Evolutionary conservation across 1,140 invertebrate species (phyloP).

Genomic region (Bemisia tabaci): DNA sequence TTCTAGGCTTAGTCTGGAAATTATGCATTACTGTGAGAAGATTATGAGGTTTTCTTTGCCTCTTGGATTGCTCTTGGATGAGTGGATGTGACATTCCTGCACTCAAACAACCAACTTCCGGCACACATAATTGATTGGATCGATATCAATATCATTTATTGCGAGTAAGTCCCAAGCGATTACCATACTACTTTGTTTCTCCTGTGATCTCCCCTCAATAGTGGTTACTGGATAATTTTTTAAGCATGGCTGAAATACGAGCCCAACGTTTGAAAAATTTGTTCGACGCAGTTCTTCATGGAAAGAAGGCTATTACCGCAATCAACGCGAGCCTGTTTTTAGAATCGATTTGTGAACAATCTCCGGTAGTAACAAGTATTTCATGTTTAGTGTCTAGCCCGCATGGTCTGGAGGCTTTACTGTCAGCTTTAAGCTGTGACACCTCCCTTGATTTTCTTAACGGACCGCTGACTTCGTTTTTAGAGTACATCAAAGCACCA

Average conservation of each 20-base stretch:
- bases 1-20: too few relatives aligned
- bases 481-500: neutral
- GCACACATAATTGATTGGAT: too few relatives aligned
- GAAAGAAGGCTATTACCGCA: neutral
- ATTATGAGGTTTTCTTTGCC: too few relatives aligned
- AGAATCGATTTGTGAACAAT: neutral
- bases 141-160: too few relatives aligned
- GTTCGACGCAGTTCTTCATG: neutral
- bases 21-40: too few relatives aligned
- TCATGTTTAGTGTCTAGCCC: neutral
- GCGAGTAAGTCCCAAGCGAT: too few relatives aligned
- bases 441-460: neutral
- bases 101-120: too few relatives aligned
- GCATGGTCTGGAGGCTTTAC: neutral
- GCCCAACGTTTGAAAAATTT: neutral
- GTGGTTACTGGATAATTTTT: too few relatives aligned
- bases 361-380: neutral
- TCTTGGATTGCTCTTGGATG: too few relatives aligned
- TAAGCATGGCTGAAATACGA: neutral
- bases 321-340: neutral
- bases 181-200: too few relatives aligned
- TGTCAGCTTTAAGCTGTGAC: neutral
- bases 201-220: too few relatives aligned
- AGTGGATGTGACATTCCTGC: too few relatives aligned
- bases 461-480: neutral